Conservation (phyloP, 2,113 vertebrate species). For the Hippocampus guttulatus region DNA sequence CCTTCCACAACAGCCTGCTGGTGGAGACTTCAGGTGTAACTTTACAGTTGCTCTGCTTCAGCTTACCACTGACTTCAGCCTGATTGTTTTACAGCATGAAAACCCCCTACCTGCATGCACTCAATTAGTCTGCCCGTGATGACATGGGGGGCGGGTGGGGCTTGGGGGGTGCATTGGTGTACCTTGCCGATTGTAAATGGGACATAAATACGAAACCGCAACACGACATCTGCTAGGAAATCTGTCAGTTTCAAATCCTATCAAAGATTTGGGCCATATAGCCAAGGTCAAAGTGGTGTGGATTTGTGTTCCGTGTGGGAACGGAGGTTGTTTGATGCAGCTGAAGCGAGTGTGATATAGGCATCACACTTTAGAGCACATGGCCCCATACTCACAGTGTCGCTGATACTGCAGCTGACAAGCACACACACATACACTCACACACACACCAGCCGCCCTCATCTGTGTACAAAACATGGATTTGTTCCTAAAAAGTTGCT, state of each 20-base stretch:
- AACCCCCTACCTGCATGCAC: conserved; percentile 1
- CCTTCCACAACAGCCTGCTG: conserved; percentile 59
- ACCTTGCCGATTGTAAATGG: no score
- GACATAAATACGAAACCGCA: background rate
- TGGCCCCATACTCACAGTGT: conserved; percentile 53
- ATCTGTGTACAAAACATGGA: no score
- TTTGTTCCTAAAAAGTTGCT: no score
- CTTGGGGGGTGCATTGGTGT: background rate
- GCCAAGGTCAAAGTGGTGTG: conserved; percentile 52
- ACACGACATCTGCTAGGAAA: conserved; percentile 16
- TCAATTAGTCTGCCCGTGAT: conserved; percentile 14
- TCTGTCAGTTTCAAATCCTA: conserved; percentile 56
- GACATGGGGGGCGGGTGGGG: background rate
- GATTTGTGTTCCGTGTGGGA: conserved; percentile 52
- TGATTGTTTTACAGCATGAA: conserved; percentile 55
- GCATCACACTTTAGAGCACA: conserved; percentile 31
- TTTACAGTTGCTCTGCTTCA: conserved; percentile 59
- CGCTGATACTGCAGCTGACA: conserved; percentile 12
- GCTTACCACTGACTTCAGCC: conserved; percentile 49
- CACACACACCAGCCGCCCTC: no score
- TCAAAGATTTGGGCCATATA: conserved; percentile 28
- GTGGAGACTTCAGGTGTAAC: conserved; percentile 50
- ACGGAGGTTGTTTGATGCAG: conserved; percentile 59
- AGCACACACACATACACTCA: no score
- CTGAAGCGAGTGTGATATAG: conserved; percentile 48